Evolutionary conservation across 2,797 vertebrate genomes (phyloP).

Genomic region (Hippocampus kuda): DNA sequence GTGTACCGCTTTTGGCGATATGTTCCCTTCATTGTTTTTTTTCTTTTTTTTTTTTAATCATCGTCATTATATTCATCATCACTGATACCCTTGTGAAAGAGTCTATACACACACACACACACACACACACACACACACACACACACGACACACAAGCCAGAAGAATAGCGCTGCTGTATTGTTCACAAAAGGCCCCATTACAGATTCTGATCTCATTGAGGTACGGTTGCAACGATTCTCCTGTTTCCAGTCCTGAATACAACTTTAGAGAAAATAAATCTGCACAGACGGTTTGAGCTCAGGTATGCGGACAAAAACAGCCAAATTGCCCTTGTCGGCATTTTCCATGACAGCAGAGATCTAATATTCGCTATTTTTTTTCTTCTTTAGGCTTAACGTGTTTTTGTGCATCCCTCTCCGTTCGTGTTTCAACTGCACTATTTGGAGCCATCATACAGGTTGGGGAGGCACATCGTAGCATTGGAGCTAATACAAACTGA

Average conservation of each 20-base stretch:
- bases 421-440: conserved; percentile 46
- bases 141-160: neutral
- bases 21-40: too few species aligned
- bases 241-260: neutral
- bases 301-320: conserved; percentile 54
- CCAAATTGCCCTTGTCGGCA: conserved; percentile 45
- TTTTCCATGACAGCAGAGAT: conserved; percentile 59
- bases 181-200: neutral
- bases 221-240: neutral
- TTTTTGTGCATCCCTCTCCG: conserved; percentile 54
- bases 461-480: conserved; percentile 5
- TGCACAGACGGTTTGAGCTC: conserved; percentile 47
- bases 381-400: conserved; percentile 38
- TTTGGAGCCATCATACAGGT: conserved; percentile 39
- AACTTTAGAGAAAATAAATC: conserved; percentile 3
- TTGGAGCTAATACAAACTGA: conserved; percentile 35
- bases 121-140: too few species aligned
- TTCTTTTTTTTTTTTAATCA: too few species aligned
- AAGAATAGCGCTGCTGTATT: neutral
- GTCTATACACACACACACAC: neutral
- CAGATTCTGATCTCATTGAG: neutral
- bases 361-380: conserved; percentile 36
- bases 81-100: too few species aligned
- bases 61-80: too few species aligned
- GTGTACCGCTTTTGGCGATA: too few species aligned